phyloP scores from a whole-genome alignment of 1,140 invertebrate species.

The Mamestra configurata region DNA sequence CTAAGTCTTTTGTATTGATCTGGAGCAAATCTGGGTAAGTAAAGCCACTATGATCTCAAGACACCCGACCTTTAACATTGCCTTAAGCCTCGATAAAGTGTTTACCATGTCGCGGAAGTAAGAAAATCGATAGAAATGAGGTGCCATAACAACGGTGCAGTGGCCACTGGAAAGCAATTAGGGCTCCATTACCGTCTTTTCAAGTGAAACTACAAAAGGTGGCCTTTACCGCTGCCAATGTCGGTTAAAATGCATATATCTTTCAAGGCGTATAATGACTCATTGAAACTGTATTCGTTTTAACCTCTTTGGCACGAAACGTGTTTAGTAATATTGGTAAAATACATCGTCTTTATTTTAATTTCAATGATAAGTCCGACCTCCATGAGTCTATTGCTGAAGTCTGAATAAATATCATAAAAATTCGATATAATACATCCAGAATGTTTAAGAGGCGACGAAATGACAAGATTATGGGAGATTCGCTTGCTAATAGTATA shows the following conservation, averaged over 20 bases:
- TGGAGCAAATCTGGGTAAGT: not conserved
- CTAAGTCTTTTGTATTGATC: slow-evolving; percentile 1
- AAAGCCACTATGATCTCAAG: not conserved
- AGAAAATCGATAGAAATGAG: slow-evolving; percentile 1
- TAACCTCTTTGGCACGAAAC: not conserved
- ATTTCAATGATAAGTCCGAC: too few relatives aligned
- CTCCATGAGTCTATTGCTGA: not conserved
- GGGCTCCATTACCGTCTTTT: slow-evolving; percentile 22
- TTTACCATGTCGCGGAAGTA: slow-evolving; percentile 18
- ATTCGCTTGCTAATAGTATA: not conserved
- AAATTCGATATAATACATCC: not conserved
- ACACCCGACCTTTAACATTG: not conserved
- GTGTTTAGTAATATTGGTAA: not conserved
- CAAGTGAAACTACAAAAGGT: slow-evolving; percentile 34
- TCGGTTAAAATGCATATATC: slow-evolving; percentile 3
- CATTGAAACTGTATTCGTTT: slow-evolving; percentile 1
- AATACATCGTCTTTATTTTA: not conserved
- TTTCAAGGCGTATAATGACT: slow-evolving; percentile 14
- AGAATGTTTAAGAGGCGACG: not conserved
- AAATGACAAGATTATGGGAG: not conserved
- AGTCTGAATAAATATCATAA: not conserved
- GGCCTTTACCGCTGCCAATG: slow-evolving; percentile 24
- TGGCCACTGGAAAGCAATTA: slow-evolving; percentile 21
- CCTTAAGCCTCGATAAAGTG: not conserved
- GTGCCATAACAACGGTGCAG: slow-evolving; percentile 1